Percentiles rank a stretch among this genome's conserved stretches.
Evolutionary conservation across 2,113 vertebrate genomes (phyloP).

Genomic region (Lampris megalopsis): DNA sequence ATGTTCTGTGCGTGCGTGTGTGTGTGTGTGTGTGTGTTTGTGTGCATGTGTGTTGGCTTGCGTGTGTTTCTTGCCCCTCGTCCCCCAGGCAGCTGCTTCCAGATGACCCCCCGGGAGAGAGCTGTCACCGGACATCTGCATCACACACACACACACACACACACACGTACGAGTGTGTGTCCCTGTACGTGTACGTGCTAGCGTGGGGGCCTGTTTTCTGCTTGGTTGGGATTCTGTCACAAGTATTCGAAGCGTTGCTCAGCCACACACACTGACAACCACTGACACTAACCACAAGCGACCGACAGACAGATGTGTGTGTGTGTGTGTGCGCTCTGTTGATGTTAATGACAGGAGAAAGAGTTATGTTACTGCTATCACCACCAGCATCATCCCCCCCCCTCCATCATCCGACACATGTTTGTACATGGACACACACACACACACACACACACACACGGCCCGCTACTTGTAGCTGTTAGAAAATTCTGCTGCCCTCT

Average conservation of each 20-base stretch:
- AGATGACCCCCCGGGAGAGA: conserved; percentile 79
- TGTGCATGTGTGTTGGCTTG: conserved; percentile 5
- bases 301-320: conserved; percentile 57
- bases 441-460: conserved; percentile 4
- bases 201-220: conserved; percentile 76
- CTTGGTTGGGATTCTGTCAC: conserved; percentile 80
- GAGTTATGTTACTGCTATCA: conserved; percentile 38
- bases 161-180: conserved; percentile 17
- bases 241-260: conserved; percentile 68
- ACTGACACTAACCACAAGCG: conserved; percentile 60
- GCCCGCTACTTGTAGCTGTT: not conserved
- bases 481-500: no score
- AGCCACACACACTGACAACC: conserved; percentile 67
- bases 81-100: conserved; percentile 68
- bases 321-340: conserved; percentile 38
- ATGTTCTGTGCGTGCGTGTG: not conserved
- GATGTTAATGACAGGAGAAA: conserved; percentile 65
- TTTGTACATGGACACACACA: not conserved
- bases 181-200: conserved; percentile 46
- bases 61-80: conserved; percentile 48
- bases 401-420: conserved; percentile 11
- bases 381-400: conserved; percentile 38
- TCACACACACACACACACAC: conserved; percentile 25
- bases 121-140: conserved; percentile 82
- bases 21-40: conserved; percentile 9